phyloP scores from a whole-genome alignment of 1,140 invertebrate species.

The Agrilus planipennis region DNA sequence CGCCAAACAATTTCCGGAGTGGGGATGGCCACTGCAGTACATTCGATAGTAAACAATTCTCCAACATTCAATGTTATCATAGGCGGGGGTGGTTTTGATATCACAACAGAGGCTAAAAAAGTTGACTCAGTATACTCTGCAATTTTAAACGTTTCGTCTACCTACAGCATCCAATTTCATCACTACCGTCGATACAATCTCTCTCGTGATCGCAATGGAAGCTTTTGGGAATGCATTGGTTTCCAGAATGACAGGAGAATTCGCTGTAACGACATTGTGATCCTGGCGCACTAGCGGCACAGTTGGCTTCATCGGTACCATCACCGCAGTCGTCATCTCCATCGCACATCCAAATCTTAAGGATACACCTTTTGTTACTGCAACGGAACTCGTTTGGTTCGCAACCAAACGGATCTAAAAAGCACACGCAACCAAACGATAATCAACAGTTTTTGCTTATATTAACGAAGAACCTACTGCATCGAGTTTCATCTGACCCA shows the following conservation, averaged over 20 bases:
- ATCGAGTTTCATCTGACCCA: conserved; percentile 79
- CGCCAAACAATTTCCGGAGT: conserved; percentile 89
- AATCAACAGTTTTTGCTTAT: no score
- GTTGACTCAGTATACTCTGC: no score
- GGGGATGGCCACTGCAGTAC: conserved; percentile 80
- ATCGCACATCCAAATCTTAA: conserved; percentile 87
- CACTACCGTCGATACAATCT: conserved; percentile 81
- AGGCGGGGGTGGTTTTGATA: conserved; percentile 55
- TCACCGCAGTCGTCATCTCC: conserved; percentile 87
- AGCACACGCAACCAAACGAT: neutral
- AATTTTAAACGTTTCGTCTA: conserved; percentile 3
- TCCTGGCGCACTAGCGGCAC: conserved; percentile 43
- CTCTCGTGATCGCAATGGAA: conserved; percentile 86
- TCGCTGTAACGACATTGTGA: conserved; percentile 67
- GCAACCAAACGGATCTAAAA: conserved; percentile 50
- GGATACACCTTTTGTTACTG: conserved; percentile 75
- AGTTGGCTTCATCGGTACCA: conserved; percentile 67
- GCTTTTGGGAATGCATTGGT: conserved; percentile 85
- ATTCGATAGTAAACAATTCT: conserved; percentile 64
- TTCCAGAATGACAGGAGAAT: conserved; percentile 61
- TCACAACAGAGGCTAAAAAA: conserved; percentile 41
- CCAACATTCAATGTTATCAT: conserved; percentile 57
- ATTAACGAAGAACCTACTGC: conserved; percentile 49
- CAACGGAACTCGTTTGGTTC: conserved; percentile 92
- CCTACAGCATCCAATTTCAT: conserved; percentile 74